Base-by-base conservation (phyloP, 2,888 invertebrate species). In the Mythimna pallens region DNA sequence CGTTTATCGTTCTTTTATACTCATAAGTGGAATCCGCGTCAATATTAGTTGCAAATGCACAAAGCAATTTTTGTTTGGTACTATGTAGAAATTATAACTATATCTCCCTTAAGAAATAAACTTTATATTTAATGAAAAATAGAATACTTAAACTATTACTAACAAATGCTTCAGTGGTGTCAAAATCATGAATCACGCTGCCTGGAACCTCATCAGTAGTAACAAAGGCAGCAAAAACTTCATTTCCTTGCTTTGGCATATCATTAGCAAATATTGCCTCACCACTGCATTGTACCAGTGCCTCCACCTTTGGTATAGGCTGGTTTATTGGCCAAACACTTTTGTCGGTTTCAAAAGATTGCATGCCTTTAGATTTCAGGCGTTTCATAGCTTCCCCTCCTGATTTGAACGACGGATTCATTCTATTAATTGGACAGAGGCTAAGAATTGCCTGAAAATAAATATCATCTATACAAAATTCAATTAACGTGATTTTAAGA, bases 231-330 rank as follows among this genome's bases (percentile, higher is more conserved):
- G 97, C 98, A 89, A 96, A 97, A 0, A 98, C 96, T 92, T 98
- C 97, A 83, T 97, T 96, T 0, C 96, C 95, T 7, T 94, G 89
- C 0, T 94, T 90, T 20, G 97, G 97, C 52, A 97, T 91, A 86
- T 98, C 98, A 86, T 97, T 97, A 0, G 97, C 93, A 89, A 97
- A 98, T 79, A 96, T 94, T 0, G 97, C 97, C 90, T 98, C 97
- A 0, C 98, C 98, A 65, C 97, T 96, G 80, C 97, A 97, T 92
- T 97, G 97, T 1, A 86, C 94, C 85, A 94, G 76, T 10, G 91
- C 97, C 89, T 97, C 98, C 6, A 97, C 79, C 92, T 98, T 98
- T 0, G 97, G 96, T 57, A 98, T 90, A 0, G 98, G 97, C 87
- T 98, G 93, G 80, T 97, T 97, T 43, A 98, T 84, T 0, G 98